These are phyloP conservation scores for Megastigmus dorsalis DNA, from an alignment of 2,888 invertebrate genomes.

Conservation along the genomic window DNA sequence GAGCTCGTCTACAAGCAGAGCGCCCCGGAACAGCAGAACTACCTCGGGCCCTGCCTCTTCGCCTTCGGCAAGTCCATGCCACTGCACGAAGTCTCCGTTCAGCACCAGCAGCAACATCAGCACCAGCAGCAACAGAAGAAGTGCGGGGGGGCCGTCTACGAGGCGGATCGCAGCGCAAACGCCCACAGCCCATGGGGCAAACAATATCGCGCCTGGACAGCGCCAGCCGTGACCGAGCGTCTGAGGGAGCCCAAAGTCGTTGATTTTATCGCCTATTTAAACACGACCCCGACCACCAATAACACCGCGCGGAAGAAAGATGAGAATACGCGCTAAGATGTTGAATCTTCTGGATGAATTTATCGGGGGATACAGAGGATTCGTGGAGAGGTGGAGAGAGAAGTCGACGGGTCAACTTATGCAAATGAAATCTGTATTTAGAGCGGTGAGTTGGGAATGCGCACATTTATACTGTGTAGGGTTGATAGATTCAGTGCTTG, in stretches of 20 bases:
- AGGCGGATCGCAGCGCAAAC: neutral
- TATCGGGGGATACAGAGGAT: no score
- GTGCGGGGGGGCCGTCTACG: neutral
- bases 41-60: constrained; percentile 83
- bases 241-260: constrained; percentile 62
- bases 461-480: no score
- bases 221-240: constrained; percentile 61
- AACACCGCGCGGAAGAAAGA: no score
- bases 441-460: no score
- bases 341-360: no score
- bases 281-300: constrained; percentile 29
- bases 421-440: no score
- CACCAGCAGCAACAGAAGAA: neutral
- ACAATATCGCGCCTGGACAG: constrained; percentile 64
- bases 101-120: neutral
- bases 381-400: no score
- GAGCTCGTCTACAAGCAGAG: constrained; percentile 85
- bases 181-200: constrained; percentile 51
- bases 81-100: constrained; percentile 49
- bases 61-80: constrained; percentile 77
- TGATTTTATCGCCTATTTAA: constrained; percentile 66
- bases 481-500: no score
- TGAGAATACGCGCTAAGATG: no score
- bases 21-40: constrained; percentile 82
- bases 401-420: no score